Base-by-base conservation (phyloP, 2,113 vertebrate genomes). In the Alethe castanea region DNA sequence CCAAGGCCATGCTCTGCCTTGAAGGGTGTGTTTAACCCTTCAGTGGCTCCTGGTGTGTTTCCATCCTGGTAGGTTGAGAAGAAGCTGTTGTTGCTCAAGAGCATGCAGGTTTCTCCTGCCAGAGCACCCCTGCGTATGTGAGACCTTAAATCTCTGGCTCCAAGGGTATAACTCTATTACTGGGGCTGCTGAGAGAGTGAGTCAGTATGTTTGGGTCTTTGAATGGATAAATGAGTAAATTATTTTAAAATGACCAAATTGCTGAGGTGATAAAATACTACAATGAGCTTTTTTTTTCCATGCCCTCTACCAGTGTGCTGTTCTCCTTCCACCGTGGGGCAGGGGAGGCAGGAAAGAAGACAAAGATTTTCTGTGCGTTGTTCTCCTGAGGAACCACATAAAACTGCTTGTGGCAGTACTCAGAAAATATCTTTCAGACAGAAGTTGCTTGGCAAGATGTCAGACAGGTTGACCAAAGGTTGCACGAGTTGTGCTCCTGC, bases 391-490 rank as follows among this genome's bases (percentile, higher is more conserved):
- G 33, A 95, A 66, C 47, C 29, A 70, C 12, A 25, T 42, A 4
- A 57, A 91, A 28, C 33, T 74, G 44, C 65, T 80, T 77, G 66
- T 85, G 42, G 12, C 44, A 5, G 12, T 50, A n/a, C 45, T 87
- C 62, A 77, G 59, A 82, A 94, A 93, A 81, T 20, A 12, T 66
- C 79, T 80, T 94, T 69, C 13, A 62, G 60, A 42, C 31, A 80
- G 71, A 88, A 90, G 38, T 86, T 90, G 47, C 67, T 81, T 88
- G 81, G 90, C 93, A 90, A 38, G 67, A 29, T 78, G 66, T 92
- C 81, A 93, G 84, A 44, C 28, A 86, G 90, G 60, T 95, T 96
- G 93, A 93, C 92, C 92, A 95, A 76, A 88, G 64, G 53, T 81
- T 96, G 84, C 61, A 26, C 5, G 9, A 61, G 64, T 11, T 80